Evolutionary conservation across 2,113 vertebrate genomes (phyloP), one percentile per base, ranked within the genome.

Genomic region (Camelus dromedarius): DNA sequence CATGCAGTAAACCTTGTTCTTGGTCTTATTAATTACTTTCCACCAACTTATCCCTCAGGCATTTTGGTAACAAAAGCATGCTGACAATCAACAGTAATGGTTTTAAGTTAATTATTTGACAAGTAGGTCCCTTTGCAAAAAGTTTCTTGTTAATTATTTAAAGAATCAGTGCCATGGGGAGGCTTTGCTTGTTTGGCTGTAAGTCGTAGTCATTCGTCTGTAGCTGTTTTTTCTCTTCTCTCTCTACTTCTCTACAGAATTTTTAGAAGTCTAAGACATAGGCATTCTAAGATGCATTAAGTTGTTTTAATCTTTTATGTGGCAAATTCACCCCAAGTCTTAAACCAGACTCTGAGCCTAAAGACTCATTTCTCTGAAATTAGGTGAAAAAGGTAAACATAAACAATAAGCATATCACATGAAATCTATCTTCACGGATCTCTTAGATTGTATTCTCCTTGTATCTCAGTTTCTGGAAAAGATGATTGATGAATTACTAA

Each of bases 401-500:
- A 81, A 75, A 30, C 72, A 75, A 77, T 20, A 75, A 92, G 4
- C 42, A 46, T 64, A 56, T 83, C 32, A 11, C 70, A 22, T 22
- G 50, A 84, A 96, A 97, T 91, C 66, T 72, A 66, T 98, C 98
- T 98, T 97, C 96, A 91, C 96, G 97, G 89, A 96, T 87, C 79
- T 97, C 96, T 97, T 97, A 92, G 91, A 95, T 93, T 95, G 52
- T 46, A 92, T 97, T 97, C 91, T 97, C 48, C 93, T 94, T 97
- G 19, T 11, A 77, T 93, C 91, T 98, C 94, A 97, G 86, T 98
- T 98, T 92, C 96, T 85, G 90, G 12, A 97, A 82, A 98, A 98
- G 98, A 98, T 98, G 98, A 98, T 98, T 98, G 98, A 99, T 98
- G 98, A 88, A 95, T 97, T 97, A 81, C 95, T 97, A 98, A 98